phyloP scores from a whole-genome alignment of 30 jellyfish, hydroid and myxozoan genomes.

The Pseudorhiza aurosa region DNA sequence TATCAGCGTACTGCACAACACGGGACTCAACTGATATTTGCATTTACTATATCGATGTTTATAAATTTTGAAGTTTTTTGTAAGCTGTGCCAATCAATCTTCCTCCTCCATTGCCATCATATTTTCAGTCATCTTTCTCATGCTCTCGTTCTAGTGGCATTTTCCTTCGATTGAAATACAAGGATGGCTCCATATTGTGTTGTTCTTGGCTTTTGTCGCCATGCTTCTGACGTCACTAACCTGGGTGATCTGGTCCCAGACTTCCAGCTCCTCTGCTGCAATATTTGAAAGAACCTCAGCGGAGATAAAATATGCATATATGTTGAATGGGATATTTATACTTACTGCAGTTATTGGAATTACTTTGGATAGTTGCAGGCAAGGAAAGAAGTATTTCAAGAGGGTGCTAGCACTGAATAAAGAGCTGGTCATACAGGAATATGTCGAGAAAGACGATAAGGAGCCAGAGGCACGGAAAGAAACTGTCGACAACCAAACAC shows the following conservation, averaged over 20 bases:
- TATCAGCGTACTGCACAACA: no score
- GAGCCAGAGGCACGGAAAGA: background rate
- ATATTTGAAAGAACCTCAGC: slow-evolving; percentile 68
- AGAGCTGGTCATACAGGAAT: slow-evolving; percentile 48
- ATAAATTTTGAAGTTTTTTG: no score
- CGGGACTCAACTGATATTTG: no score
- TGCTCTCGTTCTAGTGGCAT: slow-evolving; percentile 49
- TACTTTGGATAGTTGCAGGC: slow-evolving; percentile 62
- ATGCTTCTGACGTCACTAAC: slow-evolving; percentile 72
- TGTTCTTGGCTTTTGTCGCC: slow-evolving; percentile 64
- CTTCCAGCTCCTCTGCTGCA: slow-evolving; percentile 73
- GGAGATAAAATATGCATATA: slow-evolving; percentile 72
- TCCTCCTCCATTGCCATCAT: no score
- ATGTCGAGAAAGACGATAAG: slow-evolving; percentile 24
- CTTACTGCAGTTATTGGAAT: slow-evolving; percentile 71
- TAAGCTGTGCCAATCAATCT: no score
- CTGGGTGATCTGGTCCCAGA: slow-evolving; percentile 84
- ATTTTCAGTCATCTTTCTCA: no score
- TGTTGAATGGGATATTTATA: slow-evolving; percentile 65
- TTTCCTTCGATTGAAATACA: slow-evolving; percentile 68
- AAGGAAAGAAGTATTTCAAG: slow-evolving; percentile 57
- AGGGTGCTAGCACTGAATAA: slow-evolving; percentile 63
- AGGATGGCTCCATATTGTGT: slow-evolving; percentile 74
- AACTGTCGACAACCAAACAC: slow-evolving; percentile 1
- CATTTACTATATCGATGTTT: no score